Base-by-base conservation (phyloP, 1,140 invertebrate genomes). In the Papilio helenus region DNA sequence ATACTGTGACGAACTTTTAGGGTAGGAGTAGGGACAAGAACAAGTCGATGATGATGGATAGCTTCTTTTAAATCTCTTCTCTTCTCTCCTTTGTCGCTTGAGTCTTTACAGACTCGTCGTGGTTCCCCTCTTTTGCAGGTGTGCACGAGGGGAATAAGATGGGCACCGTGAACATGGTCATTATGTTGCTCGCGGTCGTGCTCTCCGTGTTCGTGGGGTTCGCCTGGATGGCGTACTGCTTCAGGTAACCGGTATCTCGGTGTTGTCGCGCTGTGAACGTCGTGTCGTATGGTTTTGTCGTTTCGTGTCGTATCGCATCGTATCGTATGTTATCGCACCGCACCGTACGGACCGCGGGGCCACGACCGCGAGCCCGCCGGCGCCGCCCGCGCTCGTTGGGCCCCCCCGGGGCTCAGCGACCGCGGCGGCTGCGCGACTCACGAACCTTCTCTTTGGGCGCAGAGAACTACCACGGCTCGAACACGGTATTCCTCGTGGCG, bases 401-500 rank as follows among this genome's bases (percentile, higher is more conserved):
- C 79, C 77, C 79, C 74, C 77, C 39, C 42, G 34, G 80, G 34
- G 73, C 46, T n/a, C 58, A 55, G 16, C 42, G 81, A 71, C 74
- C 83, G 44, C 51, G 16, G 77, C 72, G 72, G 72, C 72, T 26
- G 79, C 84, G 85, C 87, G 80, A 91, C 90, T 90, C 87, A 94
- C 88, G 79, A 85, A 79, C 81, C 86, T 90, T 92, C 87, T 93
- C 86, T 93, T 94, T 93, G 89, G 92, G 88, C 92, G 95, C 96
- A 98, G 98, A 98, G 96, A 98, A 98, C 96, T 97, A 97, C 96
- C 97, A 98, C 96, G 97, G 98, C 95, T 98, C 97, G 95, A 98
- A 98, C 96, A 98, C 98, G 95, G 97, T 98, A 95, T 98, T 98
- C 96, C 97, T 99, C 96, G 98, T 99, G 95, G 98, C 97, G 96